These are phyloP conservation scores for Scaptomyza hsui DNA, from an alignment of 1,140 invertebrate species.

Conservation along the genomic window DNA sequence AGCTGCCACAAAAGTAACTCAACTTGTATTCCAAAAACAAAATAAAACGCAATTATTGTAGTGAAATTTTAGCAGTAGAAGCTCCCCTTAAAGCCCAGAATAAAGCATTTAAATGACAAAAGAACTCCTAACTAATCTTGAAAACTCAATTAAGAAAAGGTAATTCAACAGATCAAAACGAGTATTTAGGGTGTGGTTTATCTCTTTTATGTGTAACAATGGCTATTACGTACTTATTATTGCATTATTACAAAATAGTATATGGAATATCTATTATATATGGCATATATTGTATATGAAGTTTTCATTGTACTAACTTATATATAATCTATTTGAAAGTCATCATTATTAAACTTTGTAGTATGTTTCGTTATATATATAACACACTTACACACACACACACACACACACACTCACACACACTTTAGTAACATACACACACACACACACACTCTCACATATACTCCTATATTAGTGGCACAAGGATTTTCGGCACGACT, in stretches of 20 bases:
- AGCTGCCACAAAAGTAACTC: constrained; percentile 58
- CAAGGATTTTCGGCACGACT: constrained; percentile 2
- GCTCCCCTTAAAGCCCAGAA: constrained; percentile 1
- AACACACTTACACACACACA: constrained; percentile 41
- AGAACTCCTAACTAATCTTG: constrained; percentile 39
- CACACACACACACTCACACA: constrained; percentile 37
- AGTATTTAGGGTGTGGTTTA: constrained; percentile 44
- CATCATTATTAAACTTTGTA: constrained; percentile 72
- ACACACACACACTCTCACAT: constrained; percentile 22
- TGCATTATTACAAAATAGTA: constrained; percentile 73
- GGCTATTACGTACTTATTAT: constrained; percentile 68
- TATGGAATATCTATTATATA: constrained; percentile 74
- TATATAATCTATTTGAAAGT: constrained; percentile 75
- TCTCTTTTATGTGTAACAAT: constrained; percentile 56
- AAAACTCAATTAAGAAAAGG: constrained; percentile 11
- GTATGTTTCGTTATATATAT: constrained; percentile 76
- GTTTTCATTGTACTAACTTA: constrained; percentile 80
- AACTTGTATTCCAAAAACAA: constrained; percentile 30
- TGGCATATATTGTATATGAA: constrained; percentile 76
- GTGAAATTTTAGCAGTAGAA: constrained; percentile 55
- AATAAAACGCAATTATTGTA: constrained; percentile 44
- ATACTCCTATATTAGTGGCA: constrained; percentile 42
- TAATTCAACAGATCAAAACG: constrained; percentile 23
- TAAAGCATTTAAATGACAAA: constrained; percentile 16
- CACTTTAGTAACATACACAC: constrained; percentile 44